phyloP scores from a whole-genome alignment of 2,797 vertebrate species.

The Urophycis tenuis region DNA sequence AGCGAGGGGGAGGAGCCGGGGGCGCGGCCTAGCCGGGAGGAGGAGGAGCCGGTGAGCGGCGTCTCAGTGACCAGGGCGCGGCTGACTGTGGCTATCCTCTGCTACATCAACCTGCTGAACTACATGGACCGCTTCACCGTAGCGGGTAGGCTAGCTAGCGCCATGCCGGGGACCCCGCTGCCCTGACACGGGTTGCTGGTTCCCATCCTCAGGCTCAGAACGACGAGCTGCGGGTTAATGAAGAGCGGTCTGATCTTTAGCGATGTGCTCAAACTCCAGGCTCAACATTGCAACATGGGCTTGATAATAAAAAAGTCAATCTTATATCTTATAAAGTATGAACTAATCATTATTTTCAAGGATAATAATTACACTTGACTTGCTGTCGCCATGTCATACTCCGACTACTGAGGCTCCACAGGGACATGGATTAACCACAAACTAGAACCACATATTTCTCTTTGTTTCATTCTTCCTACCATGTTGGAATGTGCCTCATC shows the following conservation, averaged over 20 bases:
- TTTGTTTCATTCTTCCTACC: too few species aligned
- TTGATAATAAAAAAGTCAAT: too few species aligned
- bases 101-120: slow-evolving; percentile 86
- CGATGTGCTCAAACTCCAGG: too few species aligned
- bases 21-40: not conserved
- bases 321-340: too few species aligned
- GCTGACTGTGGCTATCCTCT: slow-evolving; percentile 76
- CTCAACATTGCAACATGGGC: too few species aligned
- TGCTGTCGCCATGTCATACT: too few species aligned
- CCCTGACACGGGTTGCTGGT: not conserved
- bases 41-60: slow-evolving; percentile 68
- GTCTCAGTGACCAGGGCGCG: slow-evolving; percentile 64
- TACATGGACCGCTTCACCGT: slow-evolving; percentile 95
- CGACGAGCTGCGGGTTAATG: not conserved
- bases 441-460: not conserved
- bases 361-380: too few species aligned
- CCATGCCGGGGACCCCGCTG: not conserved
- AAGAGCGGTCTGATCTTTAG: not conserved
- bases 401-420: too few species aligned
- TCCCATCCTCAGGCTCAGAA: not conserved
- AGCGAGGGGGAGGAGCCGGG: slow-evolving; percentile 62
- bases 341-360: too few species aligned
- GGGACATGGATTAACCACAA: not conserved
- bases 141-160: slow-evolving; percentile 68
- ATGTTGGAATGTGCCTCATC: too few species aligned